phyloP scores from a whole-genome alignment of 2,797 vertebrate species.

The Ctenochaetus hawaiiensis region DNA sequence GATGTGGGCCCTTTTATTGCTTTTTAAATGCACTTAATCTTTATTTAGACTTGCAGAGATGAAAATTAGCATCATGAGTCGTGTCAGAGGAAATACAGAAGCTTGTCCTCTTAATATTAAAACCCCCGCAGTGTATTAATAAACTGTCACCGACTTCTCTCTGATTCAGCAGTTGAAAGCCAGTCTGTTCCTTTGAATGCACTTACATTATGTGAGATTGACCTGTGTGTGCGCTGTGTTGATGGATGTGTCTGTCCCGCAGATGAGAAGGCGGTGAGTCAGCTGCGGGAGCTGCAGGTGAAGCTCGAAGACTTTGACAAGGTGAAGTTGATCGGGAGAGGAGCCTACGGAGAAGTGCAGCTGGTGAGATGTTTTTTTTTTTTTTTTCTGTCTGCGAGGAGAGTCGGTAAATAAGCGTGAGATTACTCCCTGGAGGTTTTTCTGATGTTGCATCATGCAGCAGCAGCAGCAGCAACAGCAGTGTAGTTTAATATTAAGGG shows the following conservation, averaged over 20 bases:
- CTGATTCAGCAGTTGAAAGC: neutral
- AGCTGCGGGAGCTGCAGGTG: constrained; percentile 93
- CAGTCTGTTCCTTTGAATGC: neutral
- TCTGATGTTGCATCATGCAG: neutral
- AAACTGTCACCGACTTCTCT: neutral
- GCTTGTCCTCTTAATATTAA: neutral
- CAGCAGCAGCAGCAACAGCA: constrained; percentile 3
- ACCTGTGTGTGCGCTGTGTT: constrained; percentile 18
- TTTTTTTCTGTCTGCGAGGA: neutral
- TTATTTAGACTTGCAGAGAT: neutral
- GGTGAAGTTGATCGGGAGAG: constrained; percentile 97
- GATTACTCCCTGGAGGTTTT: neutral
- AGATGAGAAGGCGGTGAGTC: constrained; percentile 94
- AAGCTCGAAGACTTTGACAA: constrained; percentile 96
- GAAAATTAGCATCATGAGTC: neutral
- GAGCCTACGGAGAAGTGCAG: constrained; percentile 97
- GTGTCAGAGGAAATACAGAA: too few species aligned
- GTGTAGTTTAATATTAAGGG: neutral
- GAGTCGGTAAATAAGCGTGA: neutral
- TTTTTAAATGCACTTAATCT: neutral
- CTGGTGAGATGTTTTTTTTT: constrained; percentile 88
- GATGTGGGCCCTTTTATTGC: neutral
- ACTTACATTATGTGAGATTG: neutral
- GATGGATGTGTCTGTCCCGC: constrained; percentile 10
- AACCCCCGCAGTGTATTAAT: neutral